Base-by-base conservation (phyloP, 37 sponge, comb jelly and placozoan genomes). In the Cladorhizidae sp. region DNA sequence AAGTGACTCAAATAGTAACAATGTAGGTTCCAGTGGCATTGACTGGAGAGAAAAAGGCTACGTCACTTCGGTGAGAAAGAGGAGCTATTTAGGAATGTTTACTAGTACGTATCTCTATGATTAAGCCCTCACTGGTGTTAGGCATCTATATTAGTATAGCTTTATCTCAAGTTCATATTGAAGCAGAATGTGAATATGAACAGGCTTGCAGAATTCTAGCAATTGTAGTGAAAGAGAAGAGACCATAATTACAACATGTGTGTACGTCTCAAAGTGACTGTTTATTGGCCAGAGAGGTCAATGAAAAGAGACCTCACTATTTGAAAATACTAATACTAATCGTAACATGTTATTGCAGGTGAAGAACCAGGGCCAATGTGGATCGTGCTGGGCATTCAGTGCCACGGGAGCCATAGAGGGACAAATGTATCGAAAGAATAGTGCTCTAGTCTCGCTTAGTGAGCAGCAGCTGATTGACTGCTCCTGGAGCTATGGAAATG, bases 381-480 rank as follows among this genome's bases (percentile, higher is more conserved):
- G 95, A 1, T 87, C 88, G 18, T 95, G 95, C 62, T 95, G 95
- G 95, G 86, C 92, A n/a, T 95, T 95, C 85, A 95, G 88, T 83
- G 88, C 88, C 6, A 87, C 93, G 35, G 95, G 95, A 28, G 91
- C 95, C 0, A 56, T 94, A 64, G 95, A 94, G 63, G 97, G 87
- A 35, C 88, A 85, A 39, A 76, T 85, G 41, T 80, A 49, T 55
- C 57, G 52, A 56, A 82, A 82, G 71, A 77, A 75, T 9, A 89
- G 91, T 0, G 79, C 2, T 2, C 86, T 96, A 38, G 77, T 88
- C 25, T 85, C 88, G 7, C 76, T 96, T 26, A 94, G 95, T 79
- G 98, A 97, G 67, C 98, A 97, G 88, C 88, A 97, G 64, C 82
- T 97, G 40, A 84, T 97, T 7, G 98, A 97, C 74, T 97, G 98